Base-by-base conservation (phyloP, 2,113 vertebrate species). In the Cisticola juncidis region DNA sequence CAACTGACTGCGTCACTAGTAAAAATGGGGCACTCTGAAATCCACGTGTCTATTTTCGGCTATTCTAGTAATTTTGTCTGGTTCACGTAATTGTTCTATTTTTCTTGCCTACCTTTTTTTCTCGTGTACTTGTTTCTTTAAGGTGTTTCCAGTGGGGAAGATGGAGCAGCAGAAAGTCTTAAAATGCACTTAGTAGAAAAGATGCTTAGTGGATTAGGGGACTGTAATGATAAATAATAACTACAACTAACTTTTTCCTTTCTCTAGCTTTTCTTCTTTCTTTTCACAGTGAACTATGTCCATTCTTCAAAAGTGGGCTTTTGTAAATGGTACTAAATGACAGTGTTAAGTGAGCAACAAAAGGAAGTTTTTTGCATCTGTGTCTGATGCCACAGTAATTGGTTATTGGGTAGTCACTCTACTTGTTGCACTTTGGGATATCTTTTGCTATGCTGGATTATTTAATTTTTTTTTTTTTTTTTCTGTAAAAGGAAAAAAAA, bases 321-420 rank as follows among this genome's bases (percentile, higher is more conserved):
- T 83, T 1, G 1, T 38, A 24, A 25, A 7, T 36, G 6, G 18
- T 20, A 51, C 64, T 66, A 66, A 84, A 19, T 71, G 23, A 44
- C 28, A 62, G 9, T 36, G 42, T 5, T 79, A 74, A 71, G 19
- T 22, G 8, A 53, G 3, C 9, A 48, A 22, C 51, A 45, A 68
- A 77, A 12, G 5, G 8, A 80, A 36, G 3, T 23, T 69, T 69
- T 88, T 82, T 69, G 3, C 0, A 0, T 26, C 21, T 2, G 1
- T 58, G 4, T 31, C 19, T 81, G 19, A 28, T 36, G 40, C 2
- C 38, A 47, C 24, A 51, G 17, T 42, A 17, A 45, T 10, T 62
- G 3, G 1, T 40, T 45, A 16, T 10, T 36, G 6, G 1, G 7
- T 53, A 3, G 13, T 36, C 14, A 36, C 11, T 36, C 33, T 70